Evolutionary conservation across 1,140 invertebrate genomes (phyloP).

Genomic region (Steinernema feltiae): DNA sequence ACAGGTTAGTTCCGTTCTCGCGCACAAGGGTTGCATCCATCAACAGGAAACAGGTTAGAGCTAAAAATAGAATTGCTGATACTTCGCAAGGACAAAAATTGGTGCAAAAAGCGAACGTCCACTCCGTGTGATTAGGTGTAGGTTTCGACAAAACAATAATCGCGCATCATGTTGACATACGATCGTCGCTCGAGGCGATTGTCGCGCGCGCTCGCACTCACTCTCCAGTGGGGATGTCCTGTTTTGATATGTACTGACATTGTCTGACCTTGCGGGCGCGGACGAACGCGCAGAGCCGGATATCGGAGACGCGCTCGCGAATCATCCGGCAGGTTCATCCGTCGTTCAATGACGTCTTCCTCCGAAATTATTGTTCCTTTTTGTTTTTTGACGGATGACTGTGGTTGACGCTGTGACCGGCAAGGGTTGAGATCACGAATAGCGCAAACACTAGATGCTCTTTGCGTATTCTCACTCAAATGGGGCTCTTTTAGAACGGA

Average conservation of each 20-base stretch:
- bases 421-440: background rate
- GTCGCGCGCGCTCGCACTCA: background rate
- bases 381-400: background rate
- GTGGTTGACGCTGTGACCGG: too few species aligned
- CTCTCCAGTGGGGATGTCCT: conserved; percentile 11
- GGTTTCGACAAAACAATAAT: background rate
- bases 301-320: background rate
- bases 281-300: background rate
- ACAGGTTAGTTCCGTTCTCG: conserved; percentile 36
- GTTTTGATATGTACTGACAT: background rate
- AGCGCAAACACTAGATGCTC: background rate
- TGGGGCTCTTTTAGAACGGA: conserved; percentile 32
- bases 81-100: background rate
- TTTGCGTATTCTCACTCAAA: conserved; percentile 19
- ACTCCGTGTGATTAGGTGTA: background rate
- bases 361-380: background rate
- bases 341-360: conserved; percentile 7
- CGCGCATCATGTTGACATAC: conserved; percentile 13
- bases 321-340: background rate
- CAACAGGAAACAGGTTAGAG: too few species aligned
- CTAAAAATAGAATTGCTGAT: too few species aligned
- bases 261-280: conserved; percentile 5
- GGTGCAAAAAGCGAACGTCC: background rate
- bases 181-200: background rate
- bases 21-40: too few species aligned